Evolutionary conservation across 2,888 invertebrate species (phyloP), one percentile per base, ranked within the genome.

Genomic region (Chaetoderma sp.): DNA sequence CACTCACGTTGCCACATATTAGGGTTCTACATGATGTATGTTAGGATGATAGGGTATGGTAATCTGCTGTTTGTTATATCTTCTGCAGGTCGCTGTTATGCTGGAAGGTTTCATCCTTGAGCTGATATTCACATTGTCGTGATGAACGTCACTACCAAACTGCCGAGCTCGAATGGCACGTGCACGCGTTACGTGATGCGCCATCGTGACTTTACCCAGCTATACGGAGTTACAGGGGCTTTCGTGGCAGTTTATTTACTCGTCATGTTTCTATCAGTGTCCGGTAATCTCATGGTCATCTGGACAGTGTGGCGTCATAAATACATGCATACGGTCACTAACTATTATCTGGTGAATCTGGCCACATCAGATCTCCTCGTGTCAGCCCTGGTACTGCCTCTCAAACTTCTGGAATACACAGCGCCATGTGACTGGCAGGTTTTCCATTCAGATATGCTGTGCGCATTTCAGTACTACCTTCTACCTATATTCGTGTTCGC

Each of bases 321-420:
- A 30, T 82, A 85, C 62, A 87, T 88, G 87, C 87, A 87, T 66
- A 87, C 87, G 0, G 86, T 86, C 4, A 87, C 87, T 45, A 88
- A 88, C 75, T 87, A 85, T 68, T 87, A 87, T 74, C 87, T 88
- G 47, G 86, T 87, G 57, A 87, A 87, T 65, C 71, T 88, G 63
- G 87, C 87, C 8, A 76, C 86, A 4, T 85, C 85, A 42, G 88
- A 88, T 72, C 80, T 87, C 39, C 75, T 88, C 23, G 86, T 88
- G 16, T 86, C 87, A 13, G 74, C 80, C 18, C 81, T 87, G 56
- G 88, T 87, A 8, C 81, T 87, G 73, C 88, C 88, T 0, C 76
- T 87, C 21, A 87, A 88, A 77, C 74, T 88, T 50, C 72, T 87
- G 69, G 88, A 88, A 71, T 83, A 87, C 63, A 83, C 85, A 13